These are phyloP conservation scores for Nomada ruficornis DNA, from an alignment of 2,888 invertebrate genomes.

Conservation along the genomic window DNA sequence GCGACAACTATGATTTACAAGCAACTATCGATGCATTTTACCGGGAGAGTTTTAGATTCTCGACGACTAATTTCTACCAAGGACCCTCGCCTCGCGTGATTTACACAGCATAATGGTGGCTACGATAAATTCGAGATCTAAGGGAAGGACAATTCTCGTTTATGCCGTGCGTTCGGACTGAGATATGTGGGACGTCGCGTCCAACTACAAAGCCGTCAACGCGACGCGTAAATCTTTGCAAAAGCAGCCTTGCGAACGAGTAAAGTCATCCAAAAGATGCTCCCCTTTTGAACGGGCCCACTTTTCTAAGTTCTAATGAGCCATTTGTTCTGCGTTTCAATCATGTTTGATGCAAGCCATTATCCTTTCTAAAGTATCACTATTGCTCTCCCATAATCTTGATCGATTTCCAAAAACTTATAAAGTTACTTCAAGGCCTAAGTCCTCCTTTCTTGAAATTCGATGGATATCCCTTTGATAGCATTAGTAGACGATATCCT, in stretches of 20 bases:
- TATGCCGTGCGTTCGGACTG: constrained; percentile 58
- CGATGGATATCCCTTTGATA: not conserved
- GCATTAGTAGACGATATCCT: not conserved
- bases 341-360: not conserved
- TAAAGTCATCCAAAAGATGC: constrained; percentile 41
- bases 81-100: constrained; percentile 64
- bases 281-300: constrained; percentile 36
- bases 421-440: not conserved
- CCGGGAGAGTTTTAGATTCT: constrained; percentile 19
- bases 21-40: constrained; percentile 2
- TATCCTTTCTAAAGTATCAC: not conserved
- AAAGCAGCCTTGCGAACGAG: constrained; percentile 48
- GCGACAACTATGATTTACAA: constrained; percentile 26
- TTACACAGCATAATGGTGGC: constrained; percentile 70
- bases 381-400: not conserved
- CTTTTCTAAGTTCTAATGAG: constrained; percentile 35
- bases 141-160: constrained; percentile 72
- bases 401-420: not conserved
- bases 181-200: constrained; percentile 73
- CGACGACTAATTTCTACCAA: constrained; percentile 71
- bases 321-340: constrained; percentile 2
- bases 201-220: constrained; percentile 79
- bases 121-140: constrained; percentile 77
- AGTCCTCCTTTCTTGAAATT: too few relatives aligned
- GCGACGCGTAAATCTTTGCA: constrained; percentile 75